Conservation (phyloP, 2,113 vertebrate genomes). For the Odocoileus hemionus region DNA sequence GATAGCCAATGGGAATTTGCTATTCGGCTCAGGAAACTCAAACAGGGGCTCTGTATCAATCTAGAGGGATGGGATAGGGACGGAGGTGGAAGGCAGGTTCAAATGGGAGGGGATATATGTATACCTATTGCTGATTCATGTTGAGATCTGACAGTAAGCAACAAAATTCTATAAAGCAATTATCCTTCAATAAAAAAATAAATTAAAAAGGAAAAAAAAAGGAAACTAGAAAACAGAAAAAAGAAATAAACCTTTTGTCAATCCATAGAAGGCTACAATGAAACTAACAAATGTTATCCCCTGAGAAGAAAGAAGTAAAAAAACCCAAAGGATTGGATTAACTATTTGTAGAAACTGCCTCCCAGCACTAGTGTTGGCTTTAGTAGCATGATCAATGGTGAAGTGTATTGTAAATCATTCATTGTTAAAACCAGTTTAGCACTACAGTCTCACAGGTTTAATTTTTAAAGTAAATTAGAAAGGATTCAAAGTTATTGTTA, state of each 20-base stretch:
- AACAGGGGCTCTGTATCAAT: too few species aligned
- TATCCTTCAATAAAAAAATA: too few species aligned
- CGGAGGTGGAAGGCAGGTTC: too few species aligned
- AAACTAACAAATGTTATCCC: not conserved
- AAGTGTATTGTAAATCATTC: not conserved
- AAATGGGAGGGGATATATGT: too few species aligned
- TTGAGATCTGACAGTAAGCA: too few species aligned
- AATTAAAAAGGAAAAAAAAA: too few species aligned
- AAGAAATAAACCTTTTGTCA: not conserved
- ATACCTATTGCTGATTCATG: too few species aligned
- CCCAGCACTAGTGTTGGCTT: not conserved
- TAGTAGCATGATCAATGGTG: not conserved
- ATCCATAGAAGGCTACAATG: not conserved
- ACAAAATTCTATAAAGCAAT: too few species aligned
- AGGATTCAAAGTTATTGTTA: not conserved
- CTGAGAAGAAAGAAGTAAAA: not conserved
- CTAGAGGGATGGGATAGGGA: too few species aligned
- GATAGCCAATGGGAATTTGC: too few species aligned
- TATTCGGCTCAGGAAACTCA: too few species aligned
- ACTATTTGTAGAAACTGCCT: not conserved
- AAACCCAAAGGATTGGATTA: not conserved
- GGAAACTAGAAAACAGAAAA: not conserved
- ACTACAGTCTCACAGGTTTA: not conserved
- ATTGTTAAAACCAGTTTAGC: not conserved
- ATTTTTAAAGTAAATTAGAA: constrained; percentile 21